Conservation (phyloP, 1,140 invertebrate species). For the Drosophila kurseongensis region DNA sequence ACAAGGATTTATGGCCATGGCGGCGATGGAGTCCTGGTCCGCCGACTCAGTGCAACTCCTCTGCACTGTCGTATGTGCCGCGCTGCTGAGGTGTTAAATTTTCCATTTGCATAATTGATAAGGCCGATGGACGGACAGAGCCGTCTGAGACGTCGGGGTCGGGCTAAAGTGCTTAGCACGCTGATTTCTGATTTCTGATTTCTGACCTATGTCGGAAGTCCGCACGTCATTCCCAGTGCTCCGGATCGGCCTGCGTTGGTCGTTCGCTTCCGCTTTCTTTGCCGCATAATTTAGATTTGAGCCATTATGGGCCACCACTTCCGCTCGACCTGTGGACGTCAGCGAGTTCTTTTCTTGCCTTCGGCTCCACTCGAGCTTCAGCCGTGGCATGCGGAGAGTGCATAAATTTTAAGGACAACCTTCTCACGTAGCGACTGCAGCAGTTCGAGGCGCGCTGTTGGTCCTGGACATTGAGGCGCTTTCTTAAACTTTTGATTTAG, state of each 20-base stretch:
- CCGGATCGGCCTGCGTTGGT: constrained; percentile 8
- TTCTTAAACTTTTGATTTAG: constrained; percentile 67
- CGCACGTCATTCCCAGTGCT: constrained; percentile 70
- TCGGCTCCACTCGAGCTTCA: constrained; percentile 1
- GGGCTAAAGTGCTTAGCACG: constrained; percentile 69
- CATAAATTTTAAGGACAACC: constrained; percentile 62
- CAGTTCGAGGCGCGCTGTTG: constrained; percentile 10
- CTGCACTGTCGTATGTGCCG: constrained; percentile 48
- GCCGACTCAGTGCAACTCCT: background rate
- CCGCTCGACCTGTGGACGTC: constrained; percentile 46
- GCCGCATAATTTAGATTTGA: constrained; percentile 78
- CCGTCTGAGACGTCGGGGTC: constrained; percentile 19
- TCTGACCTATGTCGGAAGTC: constrained; percentile 78
- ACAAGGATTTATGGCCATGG: constrained; percentile 63
- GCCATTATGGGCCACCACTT: constrained; percentile 73
- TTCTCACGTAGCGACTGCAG: constrained; percentile 59
- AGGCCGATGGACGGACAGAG: constrained; percentile 45
- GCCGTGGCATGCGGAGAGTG: constrained; percentile 58
- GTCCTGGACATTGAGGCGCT: constrained; percentile 55
- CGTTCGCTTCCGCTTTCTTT: constrained; percentile 36
- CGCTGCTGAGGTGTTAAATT: constrained; percentile 73
- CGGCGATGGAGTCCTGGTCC: constrained; percentile 11
- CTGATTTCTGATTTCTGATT: constrained; percentile 76
- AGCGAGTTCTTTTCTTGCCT: constrained; percentile 10
- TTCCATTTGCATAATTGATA: constrained; percentile 80